Base-by-base conservation (phyloP, 2,797 vertebrate genomes). In the Sebastes trivittatus region DNA sequence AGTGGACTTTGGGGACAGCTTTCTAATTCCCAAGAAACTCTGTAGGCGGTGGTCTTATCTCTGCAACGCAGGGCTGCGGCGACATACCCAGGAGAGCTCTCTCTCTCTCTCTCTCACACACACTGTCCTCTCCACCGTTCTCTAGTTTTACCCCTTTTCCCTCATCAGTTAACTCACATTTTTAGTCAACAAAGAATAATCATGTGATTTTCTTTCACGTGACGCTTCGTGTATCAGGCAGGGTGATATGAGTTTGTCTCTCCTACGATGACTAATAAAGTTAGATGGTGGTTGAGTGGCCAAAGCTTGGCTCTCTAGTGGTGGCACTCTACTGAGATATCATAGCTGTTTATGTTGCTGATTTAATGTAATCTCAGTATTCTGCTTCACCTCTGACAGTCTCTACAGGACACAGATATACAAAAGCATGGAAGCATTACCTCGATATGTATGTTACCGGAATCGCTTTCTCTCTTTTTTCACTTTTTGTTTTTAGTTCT, bases 21-120 rank as follows among this genome's bases (percentile, higher is more conserved):
- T 77, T 87, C 75, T 84, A 89, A 88, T 95, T 95, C 94, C 92
- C 87, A 89, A 93, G 94, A 95, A 95, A 88, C 84, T 92, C 85
- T 89, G 89, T 91, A 93, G 86, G 84, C 87, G 80, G 82, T 64
- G 80, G 85, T 84, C 94, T 95, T 96, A 96, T 96, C 95, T 95
- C 83, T 91, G 62, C 72, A 32, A 58, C 49, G 60, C 94, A 96
- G 93, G 77, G 83, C 86, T 89, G 85, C 84, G 90, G 90, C 5
- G n/a, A 74, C 83, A 86, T 81, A 81, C 88, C 88, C 90, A 79
- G 80, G 84, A 90, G 84, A 83, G 80, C 60, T 4, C 82, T 55
- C 65, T 46, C 64, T 58, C 73, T 63, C 78, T 36, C 27, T 4
- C 66, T 34, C 64, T 29, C 81, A 56, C 81, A 56, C 74, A 65